These are phyloP conservation scores for Agriopis marginaria DNA, from an alignment of 2,888 invertebrate species.

Conservation along the genomic window DNA sequence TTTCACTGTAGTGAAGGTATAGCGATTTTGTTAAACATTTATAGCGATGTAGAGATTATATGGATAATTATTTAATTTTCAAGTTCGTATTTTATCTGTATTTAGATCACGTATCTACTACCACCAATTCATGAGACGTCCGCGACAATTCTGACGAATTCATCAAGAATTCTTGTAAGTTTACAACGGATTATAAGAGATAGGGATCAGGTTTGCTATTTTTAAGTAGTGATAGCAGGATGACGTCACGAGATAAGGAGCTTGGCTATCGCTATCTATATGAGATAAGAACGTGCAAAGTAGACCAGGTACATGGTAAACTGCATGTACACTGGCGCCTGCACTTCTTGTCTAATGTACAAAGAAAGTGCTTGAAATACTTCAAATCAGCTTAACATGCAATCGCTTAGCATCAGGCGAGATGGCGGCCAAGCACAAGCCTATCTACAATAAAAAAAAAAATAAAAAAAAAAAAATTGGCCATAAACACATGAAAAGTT, in stretches of 20 bases:
- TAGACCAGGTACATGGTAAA: slow-evolving; percentile 2
- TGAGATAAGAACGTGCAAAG: background rate
- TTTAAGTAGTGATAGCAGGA: background rate
- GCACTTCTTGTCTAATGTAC: background rate
- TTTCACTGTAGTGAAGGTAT: no score
- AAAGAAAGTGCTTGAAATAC: no score
- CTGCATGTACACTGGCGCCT: background rate
- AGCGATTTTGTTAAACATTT: no score
- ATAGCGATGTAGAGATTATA: no score
- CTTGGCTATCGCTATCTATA: no score
- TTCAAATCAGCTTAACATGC: no score
- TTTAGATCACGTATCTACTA: background rate
- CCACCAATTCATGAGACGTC: background rate
- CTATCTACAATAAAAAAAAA: no score
- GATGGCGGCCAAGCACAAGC: no score
- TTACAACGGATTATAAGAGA: slow-evolving; percentile 9
- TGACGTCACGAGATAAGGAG: slow-evolving; percentile 18
- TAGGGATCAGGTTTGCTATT: slow-evolving; percentile 2
- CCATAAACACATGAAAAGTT: no score
- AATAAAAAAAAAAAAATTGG: no score
- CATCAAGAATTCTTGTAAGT: background rate
- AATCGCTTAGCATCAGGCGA: no score
- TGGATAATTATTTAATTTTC: no score
- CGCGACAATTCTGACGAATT: background rate
- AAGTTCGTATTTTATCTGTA: background rate